These are phyloP conservation scores for Tragelaphus strepsiceros DNA, from an alignment of 2,113 vertebrate species.

Conservation along the genomic window DNA sequence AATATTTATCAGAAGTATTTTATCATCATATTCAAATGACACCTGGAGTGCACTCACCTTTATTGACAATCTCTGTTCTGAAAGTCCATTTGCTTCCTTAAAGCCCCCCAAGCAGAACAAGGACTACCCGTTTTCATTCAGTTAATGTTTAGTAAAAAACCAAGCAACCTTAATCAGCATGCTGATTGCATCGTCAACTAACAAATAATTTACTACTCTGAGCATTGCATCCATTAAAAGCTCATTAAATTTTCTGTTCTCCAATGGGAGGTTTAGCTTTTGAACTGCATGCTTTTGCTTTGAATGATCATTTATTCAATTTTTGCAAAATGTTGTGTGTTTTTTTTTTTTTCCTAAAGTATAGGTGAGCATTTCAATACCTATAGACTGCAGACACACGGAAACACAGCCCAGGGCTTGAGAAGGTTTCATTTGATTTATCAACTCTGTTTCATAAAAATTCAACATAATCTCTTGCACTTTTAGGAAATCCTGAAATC, in stretches of 20 bases:
- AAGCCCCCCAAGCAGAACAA: constrained; percentile 83
- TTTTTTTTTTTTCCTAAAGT: background rate
- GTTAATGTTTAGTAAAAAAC: constrained; percentile 85
- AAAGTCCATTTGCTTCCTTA: constrained; percentile 82
- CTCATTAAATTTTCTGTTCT: constrained; percentile 89
- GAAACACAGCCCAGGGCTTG: constrained; percentile 46
- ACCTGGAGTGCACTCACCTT: constrained; percentile 86
- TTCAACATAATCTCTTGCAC: constrained; percentile 28
- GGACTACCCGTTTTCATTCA: constrained; percentile 81
- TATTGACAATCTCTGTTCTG: constrained; percentile 81
- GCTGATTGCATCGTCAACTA: constrained; percentile 88
- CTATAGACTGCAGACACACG: background rate
- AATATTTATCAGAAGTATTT: constrained; percentile 86
- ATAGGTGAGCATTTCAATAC: constrained; percentile 65
- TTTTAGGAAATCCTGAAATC: constrained; percentile 64
- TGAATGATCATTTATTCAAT: constrained; percentile 77
- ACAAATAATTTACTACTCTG: constrained; percentile 90
- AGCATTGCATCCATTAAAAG: constrained; percentile 88
- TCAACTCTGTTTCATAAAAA: constrained; percentile 52
- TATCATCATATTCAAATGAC: constrained; percentile 80
- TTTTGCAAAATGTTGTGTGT: constrained; percentile 67
- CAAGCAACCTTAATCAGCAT: constrained; percentile 87
- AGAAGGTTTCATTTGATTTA: constrained; percentile 56
- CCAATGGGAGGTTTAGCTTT: constrained; percentile 86
- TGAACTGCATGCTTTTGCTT: constrained; percentile 78